A percentile compares a stretch with the other conserved stretches of the same genome.
Evolutionary conservation across 2,888 invertebrate species (phyloP).

Genomic region (Lypha dubia): DNA sequence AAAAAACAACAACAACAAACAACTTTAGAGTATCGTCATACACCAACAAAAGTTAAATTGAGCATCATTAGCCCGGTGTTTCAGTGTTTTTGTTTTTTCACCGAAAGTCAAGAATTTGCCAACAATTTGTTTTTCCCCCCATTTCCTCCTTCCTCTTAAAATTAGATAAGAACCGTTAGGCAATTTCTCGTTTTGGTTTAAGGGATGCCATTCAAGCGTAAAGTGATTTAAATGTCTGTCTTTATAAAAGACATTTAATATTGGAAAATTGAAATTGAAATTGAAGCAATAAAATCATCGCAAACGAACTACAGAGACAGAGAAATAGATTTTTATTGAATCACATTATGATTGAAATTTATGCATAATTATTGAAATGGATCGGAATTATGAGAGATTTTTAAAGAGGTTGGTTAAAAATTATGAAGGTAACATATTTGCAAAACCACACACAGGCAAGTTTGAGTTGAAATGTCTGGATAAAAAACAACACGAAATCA

Average conservation of each 20-base stretch:
- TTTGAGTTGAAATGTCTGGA: too few relatives aligned
- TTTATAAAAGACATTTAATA: slow-evolving; percentile 51
- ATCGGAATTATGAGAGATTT: background rate
- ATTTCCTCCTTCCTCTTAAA: too few relatives aligned
- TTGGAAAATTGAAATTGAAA: slow-evolving; percentile 60
- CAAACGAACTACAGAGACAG: background rate
- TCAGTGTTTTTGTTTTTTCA: slow-evolving; percentile 25
- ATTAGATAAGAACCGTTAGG: slow-evolving; percentile 16
- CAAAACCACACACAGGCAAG: too few relatives aligned
- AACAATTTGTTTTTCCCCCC: slow-evolving; percentile 53
- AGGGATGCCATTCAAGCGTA: slow-evolving; percentile 42
- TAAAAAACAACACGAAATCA: too few relatives aligned
- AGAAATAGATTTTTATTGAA: slow-evolving; percentile 38
- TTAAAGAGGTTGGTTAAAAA: background rate
- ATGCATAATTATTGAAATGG: slow-evolving; percentile 53
- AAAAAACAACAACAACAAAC: background rate
- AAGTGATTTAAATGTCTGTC: slow-evolving; percentile 71
- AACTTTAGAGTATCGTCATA: slow-evolving; percentile 5
- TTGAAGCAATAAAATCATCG: slow-evolving; percentile 44
- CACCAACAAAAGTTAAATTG: slow-evolving; percentile 63
- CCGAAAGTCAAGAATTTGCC: slow-evolving; percentile 47
- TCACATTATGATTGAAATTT: slow-evolving; percentile 44
- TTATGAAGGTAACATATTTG: too few relatives aligned
- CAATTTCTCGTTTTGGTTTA: slow-evolving; percentile 8
- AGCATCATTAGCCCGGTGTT: slow-evolving; percentile 65